Evolutionary conservation across 2,113 vertebrate species (phyloP).

Genomic region (Sakesphorus luctuosus): DNA sequence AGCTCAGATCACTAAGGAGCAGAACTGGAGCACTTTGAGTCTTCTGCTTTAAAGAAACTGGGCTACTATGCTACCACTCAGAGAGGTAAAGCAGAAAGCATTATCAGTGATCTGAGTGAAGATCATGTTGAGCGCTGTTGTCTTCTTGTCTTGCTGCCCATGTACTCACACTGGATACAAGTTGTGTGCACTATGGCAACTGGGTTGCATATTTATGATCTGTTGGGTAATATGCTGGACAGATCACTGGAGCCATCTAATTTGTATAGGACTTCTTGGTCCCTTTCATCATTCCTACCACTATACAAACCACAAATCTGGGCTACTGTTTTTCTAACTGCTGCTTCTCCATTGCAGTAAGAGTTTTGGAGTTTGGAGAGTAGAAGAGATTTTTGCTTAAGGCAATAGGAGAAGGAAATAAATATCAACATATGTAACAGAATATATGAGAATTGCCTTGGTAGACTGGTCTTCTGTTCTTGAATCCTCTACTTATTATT

Average conservation of each 20-base stretch:
- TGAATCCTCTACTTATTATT: background rate
- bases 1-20: background rate
- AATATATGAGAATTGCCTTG: background rate
- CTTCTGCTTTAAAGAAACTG: background rate
- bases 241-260: background rate
- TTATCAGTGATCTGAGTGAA: background rate
- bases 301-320: background rate
- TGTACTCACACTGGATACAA: accelerated
- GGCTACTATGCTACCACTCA: background rate
- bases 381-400: background rate
- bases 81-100: background rate
- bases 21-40: background rate
- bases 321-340: background rate
- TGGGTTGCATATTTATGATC: background rate
- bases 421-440: background rate
- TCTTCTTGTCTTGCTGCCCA: background rate
- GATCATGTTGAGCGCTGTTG: background rate
- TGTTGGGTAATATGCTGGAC: background rate
- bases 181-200: background rate
- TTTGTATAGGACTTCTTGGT: background rate
- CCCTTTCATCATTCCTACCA: background rate
- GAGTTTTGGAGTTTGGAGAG: background rate
- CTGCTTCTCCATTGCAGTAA: background rate
- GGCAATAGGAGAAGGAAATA: background rate
- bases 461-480: background rate